Evolutionary conservation across 2,888 invertebrate genomes (phyloP).

Genomic region (Tenthredo distinguenda): DNA sequence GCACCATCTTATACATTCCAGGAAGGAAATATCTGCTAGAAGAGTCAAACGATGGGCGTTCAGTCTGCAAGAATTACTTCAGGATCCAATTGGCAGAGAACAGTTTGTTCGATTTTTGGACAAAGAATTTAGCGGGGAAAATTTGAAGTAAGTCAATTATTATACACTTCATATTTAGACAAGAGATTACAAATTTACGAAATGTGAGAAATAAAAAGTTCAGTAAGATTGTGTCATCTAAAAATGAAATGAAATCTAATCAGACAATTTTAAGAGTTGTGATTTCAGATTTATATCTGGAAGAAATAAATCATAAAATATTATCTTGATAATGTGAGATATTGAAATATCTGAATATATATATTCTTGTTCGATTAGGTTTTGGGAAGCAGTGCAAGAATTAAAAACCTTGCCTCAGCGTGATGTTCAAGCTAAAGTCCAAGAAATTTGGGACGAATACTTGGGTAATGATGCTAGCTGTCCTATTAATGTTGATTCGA

Average conservation of each 20-base stretch:
- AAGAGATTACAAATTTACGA: background rate
- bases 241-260: background rate
- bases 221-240: background rate
- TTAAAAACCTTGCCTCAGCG: constrained; percentile 93
- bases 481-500: constrained; percentile 98
- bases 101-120: constrained; percentile 97
- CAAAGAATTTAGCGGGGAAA: constrained; percentile 99
- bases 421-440: constrained; percentile 89
- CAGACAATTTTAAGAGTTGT: background rate
- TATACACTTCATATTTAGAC: background rate
- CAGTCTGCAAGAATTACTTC: constrained; percentile 95
- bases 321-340: background rate
- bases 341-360: background rate
- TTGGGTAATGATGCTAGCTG: constrained; percentile 96
- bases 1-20: constrained; percentile 71
- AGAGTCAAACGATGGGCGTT: constrained; percentile 99
- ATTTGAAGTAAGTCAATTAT: constrained; percentile 89
- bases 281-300: background rate
- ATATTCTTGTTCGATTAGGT: constrained; percentile 80
- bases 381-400: constrained; percentile 97
- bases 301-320: background rate
- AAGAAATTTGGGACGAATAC: constrained; percentile 96
- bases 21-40: constrained; percentile 95
- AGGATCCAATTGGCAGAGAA: constrained; percentile 96
- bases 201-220: background rate